Conservation (phyloP, 2,888 invertebrate genomes). For the Nowickia ferox region DNA sequence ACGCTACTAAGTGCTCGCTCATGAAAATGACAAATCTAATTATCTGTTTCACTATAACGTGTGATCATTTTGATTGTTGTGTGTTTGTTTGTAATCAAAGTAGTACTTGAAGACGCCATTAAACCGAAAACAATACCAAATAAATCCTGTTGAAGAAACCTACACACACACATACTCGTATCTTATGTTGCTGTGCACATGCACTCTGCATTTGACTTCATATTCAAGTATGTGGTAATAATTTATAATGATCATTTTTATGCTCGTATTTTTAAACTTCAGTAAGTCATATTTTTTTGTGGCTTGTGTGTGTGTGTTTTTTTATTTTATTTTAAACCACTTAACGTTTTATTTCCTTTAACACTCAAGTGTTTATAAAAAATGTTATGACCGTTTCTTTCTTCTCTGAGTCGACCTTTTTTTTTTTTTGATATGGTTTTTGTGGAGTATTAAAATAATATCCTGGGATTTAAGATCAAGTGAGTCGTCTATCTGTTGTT, state of each 20-base stretch:
- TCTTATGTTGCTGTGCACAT: not conserved
- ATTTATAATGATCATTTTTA: slow-evolving; percentile 59
- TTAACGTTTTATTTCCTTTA: slow-evolving; percentile 71
- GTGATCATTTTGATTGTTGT: slow-evolving; percentile 32
- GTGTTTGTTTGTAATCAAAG: slow-evolving; percentile 44
- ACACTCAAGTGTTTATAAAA: slow-evolving; percentile 70
- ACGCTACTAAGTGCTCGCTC: not conserved
- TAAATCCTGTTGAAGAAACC: slow-evolving; percentile 17
- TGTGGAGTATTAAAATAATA: slow-evolving; percentile 54
- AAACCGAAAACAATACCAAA: slow-evolving; percentile 8
- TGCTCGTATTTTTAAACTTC: not conserved
- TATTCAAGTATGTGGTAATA: slow-evolving; percentile 41
- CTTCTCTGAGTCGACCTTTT: slow-evolving; percentile 44
- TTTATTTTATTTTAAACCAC: slow-evolving; percentile 57
- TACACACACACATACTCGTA: too few relatives aligned
- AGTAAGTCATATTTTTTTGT: slow-evolving; percentile 52
- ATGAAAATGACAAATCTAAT: not conserved
- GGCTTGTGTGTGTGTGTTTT: slow-evolving; percentile 1
- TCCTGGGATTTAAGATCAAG: slow-evolving; percentile 66
- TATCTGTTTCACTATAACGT: not conserved
- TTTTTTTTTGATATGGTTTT: slow-evolving; percentile 42
- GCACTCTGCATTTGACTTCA: slow-evolving; percentile 5
- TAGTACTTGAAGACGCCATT: slow-evolving; percentile 51
- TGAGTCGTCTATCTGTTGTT: slow-evolving; percentile 50
- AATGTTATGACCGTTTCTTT: slow-evolving; percentile 63